Percentiles rank a stretch among this genome's conserved stretches.
These are phyloP conservation scores for Gallinago paraguaiae DNA, from an alignment of 2,113 vertebrate genomes.

Conservation along the genomic window DNA sequence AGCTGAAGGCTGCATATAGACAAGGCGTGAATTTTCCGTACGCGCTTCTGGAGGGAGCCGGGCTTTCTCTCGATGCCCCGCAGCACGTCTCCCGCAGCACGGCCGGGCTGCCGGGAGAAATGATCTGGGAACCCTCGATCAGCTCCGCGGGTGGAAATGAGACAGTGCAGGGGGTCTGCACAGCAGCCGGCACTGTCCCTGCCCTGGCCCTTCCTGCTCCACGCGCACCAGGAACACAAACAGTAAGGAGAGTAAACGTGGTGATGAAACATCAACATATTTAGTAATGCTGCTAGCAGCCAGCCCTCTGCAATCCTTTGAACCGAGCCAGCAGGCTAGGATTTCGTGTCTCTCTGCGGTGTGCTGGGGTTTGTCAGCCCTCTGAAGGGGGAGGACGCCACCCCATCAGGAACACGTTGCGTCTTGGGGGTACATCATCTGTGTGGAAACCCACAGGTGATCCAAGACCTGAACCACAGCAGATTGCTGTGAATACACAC, in stretches of 20 bases:
- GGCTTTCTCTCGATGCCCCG: background rate
- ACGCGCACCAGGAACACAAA: background rate
- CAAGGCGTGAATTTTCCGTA: background rate
- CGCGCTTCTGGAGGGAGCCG: background rate
- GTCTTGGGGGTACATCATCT: background rate
- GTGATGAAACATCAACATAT: background rate
- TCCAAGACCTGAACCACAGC: background rate
- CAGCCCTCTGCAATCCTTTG: background rate
- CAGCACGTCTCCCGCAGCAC: background rate
- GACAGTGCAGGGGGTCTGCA: background rate
- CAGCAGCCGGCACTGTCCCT: background rate
- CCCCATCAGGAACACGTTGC: background rate
- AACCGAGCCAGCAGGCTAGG: background rate
- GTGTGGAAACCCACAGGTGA: background rate
- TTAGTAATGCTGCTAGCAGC: slow-evolving; percentile 7
- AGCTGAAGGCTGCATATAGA: background rate
- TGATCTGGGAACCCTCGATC: background rate
- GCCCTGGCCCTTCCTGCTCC: background rate
- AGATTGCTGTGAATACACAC: background rate
- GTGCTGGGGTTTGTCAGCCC: background rate
- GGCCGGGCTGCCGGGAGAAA: background rate
- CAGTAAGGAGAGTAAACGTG: background rate
- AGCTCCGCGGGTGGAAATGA: rapidly evolving
- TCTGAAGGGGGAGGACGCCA: background rate
- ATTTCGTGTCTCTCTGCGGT: background rate